Evolutionary conservation across 2,888 invertebrate species (phyloP), one percentile per base, ranked within the genome.

Genomic region (Lasioglossum leucozonium): DNA sequence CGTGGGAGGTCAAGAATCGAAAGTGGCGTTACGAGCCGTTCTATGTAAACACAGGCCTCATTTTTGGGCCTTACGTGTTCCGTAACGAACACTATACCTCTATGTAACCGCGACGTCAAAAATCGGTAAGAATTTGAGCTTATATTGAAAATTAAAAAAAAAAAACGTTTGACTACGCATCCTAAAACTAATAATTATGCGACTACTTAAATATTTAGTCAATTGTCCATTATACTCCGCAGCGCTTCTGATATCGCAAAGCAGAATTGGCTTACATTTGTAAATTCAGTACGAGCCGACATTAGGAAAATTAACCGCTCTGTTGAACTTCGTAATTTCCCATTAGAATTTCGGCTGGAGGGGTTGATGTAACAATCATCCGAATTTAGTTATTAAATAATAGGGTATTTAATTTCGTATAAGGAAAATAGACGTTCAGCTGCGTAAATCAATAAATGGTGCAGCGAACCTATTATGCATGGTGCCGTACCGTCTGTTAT

Each of bases 381-480:
- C 18, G 18, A 34, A 65, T 65, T 34, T 65, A 65, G 18, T 34
- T 34, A 8, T 18, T 30, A 34, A 65, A 65, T 65, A 65, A 65
- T 65, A 34, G 30, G 18, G 16, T 34, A 65, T 65, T 30, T 65
- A 34, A 65, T 65, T 65, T 34, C 18, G 18, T 6, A 30, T 8
- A 65, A 34, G 34, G 34, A 18, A 65, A 65, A 65, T 65, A 58
- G 30, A 65, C 34, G 22, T 30, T 65, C 65, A 65, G 34, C 18
- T 34, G 65, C 18, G 34, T 65, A 34, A 65, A 65, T 65, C 65
- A 65, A 65, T 65, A 65, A 65, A 65, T 34, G 65, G 22, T 8
- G 18, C 18, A 65, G 34, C 8, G 34, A 65, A 34, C 65, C 30
- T 22, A 34, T 34, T 65, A 65, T 65, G 18, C 18, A 65, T 34